Evolutionary conservation across 2,888 invertebrate species (phyloP), one percentile per base, ranked within the genome.

Genomic region (Drosophila phalerata): DNA sequence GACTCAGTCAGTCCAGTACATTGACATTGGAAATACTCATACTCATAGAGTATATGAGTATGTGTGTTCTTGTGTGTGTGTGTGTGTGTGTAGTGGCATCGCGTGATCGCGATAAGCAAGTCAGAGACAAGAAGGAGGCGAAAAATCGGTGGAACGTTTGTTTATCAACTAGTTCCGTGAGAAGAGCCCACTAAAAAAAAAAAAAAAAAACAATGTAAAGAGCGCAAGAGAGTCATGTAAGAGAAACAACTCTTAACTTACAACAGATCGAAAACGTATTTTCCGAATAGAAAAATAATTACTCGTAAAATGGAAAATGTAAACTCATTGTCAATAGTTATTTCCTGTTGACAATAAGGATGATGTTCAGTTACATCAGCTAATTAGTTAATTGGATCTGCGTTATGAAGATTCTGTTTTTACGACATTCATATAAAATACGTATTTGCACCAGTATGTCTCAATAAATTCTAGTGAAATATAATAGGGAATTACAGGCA

Each of bases 41-140:
- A 42, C 22, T 17, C 17, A 30, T n/a, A 37, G 10, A 42, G 43
- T 13, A n/a, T 28, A 17, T 40, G 9, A 9, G 25, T 25, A n/a
- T 30, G 32, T 30, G 32, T 28, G 17, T 11, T 25, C 0, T 15
- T 40, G 25, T 28, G 43, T 42, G 38, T 43, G 49, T 15, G 25
- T 52, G 38, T 49, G 57, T 17, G 25, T 30, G 40, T 43, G 25
- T 25, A 25, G 15, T 38, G 42, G 19, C 63, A 77, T 77, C 74
- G 71, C 69, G 74, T 78, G 75, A 76, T 76, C 77, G 64, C 61
- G 78, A 78, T 71, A 78, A 63, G 58, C 63, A 48, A 42, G 13
- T 11, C 22, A 55, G 32, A 15, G 58, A 42, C 13, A 11, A 17
- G 30, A 37, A 28, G 69, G 32, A 42, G 70, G 45, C 19, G 58